Evolutionary conservation across 2,113 vertebrate species (phyloP).

Genomic region (Lophochroa leadbeateri): DNA sequence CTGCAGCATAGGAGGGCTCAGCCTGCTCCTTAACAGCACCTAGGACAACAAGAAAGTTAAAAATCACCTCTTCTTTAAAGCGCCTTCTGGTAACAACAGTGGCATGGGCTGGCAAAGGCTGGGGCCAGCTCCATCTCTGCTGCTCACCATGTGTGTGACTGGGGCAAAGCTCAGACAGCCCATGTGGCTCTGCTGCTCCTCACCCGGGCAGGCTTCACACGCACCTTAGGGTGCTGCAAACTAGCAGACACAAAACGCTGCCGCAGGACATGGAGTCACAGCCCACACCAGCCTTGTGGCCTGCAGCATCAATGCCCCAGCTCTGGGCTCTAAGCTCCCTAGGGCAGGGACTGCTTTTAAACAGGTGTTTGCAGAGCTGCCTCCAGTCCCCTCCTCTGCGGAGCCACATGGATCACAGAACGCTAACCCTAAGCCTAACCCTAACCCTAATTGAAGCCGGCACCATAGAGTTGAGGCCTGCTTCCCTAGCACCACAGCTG

Average conservation of each 20-base stretch:
- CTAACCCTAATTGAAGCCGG: too few relatives aligned
- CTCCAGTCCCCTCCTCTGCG: not conserved
- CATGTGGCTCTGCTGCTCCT: not conserved
- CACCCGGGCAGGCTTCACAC: rapidly evolving
- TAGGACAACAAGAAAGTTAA: not conserved
- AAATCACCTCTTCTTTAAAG: not conserved
- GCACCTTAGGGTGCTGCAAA: not conserved
- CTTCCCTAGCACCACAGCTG: too few relatives aligned
- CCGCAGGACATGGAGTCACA: not conserved
- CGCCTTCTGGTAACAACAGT: not conserved
- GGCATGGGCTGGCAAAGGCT: not conserved
- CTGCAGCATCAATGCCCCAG: not conserved
- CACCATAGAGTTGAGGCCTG: too few relatives aligned
- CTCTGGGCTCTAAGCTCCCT: not conserved
- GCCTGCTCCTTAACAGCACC: not conserved
- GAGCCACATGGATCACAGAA: too few relatives aligned
- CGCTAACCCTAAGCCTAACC: too few relatives aligned
- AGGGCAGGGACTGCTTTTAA: not conserved
- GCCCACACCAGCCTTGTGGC: not conserved
- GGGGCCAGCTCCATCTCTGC: not conserved
- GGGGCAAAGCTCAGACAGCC: not conserved
- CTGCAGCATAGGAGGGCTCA: not conserved
- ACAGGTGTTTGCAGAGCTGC: not conserved
- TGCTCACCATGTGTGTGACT: rapidly evolving
- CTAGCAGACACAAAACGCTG: not conserved